phyloP scores from a whole-genome alignment of 2,888 invertebrate species.

The Hololepta plana region DNA sequence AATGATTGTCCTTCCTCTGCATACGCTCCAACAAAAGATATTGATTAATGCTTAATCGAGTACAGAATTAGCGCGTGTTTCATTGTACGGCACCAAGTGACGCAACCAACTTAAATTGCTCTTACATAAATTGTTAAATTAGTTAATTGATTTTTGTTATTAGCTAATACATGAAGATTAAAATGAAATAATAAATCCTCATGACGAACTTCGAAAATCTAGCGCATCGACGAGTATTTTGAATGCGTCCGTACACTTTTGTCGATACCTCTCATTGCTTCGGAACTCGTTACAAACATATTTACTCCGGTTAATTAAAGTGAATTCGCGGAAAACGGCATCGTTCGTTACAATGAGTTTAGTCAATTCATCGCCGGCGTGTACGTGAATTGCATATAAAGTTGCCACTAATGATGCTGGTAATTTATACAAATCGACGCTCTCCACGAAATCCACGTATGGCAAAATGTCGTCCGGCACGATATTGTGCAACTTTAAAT shows the following conservation, averaged over 20 bases:
- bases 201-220: no score
- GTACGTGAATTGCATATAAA: conserved; percentile 33
- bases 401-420: conserved; percentile 36
- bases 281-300: conserved; percentile 37
- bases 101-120: no score
- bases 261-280: conserved; percentile 29
- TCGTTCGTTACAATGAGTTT: conserved; percentile 29
- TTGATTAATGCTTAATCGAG: no score
- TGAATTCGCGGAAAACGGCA: conserved; percentile 34
- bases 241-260: conserved; percentile 16
- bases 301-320: conserved; percentile 31
- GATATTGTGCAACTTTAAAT: conserved; percentile 26
- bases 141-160: no score
- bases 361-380: conserved; percentile 32
- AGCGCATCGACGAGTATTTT: conserved; percentile 5
- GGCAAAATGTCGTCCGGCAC: conserved; percentile 26
- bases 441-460: conserved; percentile 27
- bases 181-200: no score
- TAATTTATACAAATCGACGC: conserved; percentile 30
- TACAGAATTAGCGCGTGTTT: no score
- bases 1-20: no score
- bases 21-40: no score
- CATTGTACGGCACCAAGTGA: no score
- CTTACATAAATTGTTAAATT: no score
- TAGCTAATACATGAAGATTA: no score